A percentile compares a stretch with the other conserved stretches of the same genome.
These are phyloP conservation scores for Notarius quadriscutis DNA, from an alignment of 2,113 vertebrate species.

Conservation along the genomic window DNA sequence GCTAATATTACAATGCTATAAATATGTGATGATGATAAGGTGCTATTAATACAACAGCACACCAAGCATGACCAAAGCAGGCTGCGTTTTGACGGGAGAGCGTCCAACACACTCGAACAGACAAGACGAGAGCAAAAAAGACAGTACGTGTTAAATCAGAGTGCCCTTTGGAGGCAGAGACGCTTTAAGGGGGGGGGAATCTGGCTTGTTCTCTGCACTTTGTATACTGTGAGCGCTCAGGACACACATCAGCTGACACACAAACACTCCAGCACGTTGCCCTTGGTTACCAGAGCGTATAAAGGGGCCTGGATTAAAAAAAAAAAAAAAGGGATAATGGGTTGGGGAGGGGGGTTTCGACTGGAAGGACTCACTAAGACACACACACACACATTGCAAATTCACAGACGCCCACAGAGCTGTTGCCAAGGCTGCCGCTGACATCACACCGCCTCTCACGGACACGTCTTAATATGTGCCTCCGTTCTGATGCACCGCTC, in stretches of 20 bases:
- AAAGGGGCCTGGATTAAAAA: conserved; percentile 67
- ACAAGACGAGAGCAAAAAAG: background rate
- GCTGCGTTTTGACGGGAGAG: background rate
- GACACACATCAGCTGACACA: conserved; percentile 56
- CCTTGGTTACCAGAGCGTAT: conserved; percentile 66
- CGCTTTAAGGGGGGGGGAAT: background rate
- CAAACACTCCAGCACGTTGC: conserved; percentile 61
- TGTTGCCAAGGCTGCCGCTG: conserved; percentile 64
- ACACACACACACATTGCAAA: conserved; percentile 46
- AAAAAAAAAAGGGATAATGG: conserved; percentile 29
- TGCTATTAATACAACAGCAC: conserved; percentile 30
- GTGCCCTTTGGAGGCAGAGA: conserved; percentile 52
- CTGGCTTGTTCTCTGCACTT: conserved; percentile 46
- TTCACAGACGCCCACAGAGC: conserved; percentile 59
- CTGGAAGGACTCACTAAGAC: background rate
- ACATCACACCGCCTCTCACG: conserved; percentile 56
- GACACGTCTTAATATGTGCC: background rate
- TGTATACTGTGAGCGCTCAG: conserved; percentile 49
- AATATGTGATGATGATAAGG: background rate
- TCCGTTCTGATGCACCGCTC: conserved; percentile 56
- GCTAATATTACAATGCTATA: background rate
- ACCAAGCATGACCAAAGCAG: background rate
- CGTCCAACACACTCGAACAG: background rate
- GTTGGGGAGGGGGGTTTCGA: conserved; percentile 36
- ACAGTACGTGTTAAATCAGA: conserved; percentile 33